Percentiles rank a stretch among this genome's conserved stretches.
phyloP scores from a whole-genome alignment of 2,888 invertebrate species.

The Coelogynopora nodosa region DNA sequence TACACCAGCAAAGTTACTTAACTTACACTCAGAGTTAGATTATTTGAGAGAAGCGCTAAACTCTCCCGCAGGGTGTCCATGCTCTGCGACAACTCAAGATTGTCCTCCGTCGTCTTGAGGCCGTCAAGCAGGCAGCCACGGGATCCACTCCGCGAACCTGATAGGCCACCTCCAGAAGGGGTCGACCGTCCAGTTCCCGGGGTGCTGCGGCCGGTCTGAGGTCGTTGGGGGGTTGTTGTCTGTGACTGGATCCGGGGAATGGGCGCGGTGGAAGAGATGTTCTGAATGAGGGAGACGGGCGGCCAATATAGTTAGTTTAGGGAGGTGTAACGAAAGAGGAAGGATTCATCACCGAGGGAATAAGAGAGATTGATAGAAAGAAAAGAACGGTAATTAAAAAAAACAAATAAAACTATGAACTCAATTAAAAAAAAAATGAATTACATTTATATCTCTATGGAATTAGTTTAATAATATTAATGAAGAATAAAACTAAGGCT shows the following conservation, averaged over 20 bases:
- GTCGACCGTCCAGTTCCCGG: neutral
- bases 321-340: too few relatives aligned
- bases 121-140: neutral
- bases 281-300: neutral
- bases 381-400: too few relatives aligned
- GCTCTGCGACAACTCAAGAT: neutral
- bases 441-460: too few relatives aligned
- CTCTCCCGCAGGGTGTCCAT: neutral
- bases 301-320: too few relatives aligned
- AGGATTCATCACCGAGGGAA: too few relatives aligned
- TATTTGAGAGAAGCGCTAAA: neutral
- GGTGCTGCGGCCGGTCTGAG: neutral
- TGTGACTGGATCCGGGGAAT: neutral
- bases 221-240: neutral
- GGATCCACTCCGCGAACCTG: neutral
- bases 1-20: too few relatives aligned
- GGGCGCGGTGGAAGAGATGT: neutral
- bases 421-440: too few relatives aligned
- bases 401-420: too few relatives aligned
- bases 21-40: neutral
- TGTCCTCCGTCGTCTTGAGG: neutral
- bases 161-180: neutral
- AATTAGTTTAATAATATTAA: too few relatives aligned
- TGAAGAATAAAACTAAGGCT: too few relatives aligned
- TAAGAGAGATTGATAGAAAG: too few relatives aligned